phyloP scores from a whole-genome alignment of 2,797 vertebrate genomes.

The Xenentodon cancila region DNA sequence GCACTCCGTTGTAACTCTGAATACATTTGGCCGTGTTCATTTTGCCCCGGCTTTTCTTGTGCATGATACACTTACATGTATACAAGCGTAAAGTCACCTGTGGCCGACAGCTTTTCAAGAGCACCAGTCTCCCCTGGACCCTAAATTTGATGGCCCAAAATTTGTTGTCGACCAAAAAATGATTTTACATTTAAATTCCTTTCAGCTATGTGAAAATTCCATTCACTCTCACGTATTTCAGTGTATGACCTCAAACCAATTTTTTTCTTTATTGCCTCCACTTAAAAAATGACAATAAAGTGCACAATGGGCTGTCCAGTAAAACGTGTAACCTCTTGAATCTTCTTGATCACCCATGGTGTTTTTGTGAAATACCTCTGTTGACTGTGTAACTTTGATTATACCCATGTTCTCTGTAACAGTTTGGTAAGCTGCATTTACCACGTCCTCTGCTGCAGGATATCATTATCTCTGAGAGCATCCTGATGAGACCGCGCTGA shows the following conservation, averaged over 20 bases:
- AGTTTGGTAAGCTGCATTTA: conserved; percentile 50
- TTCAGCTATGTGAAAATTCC: conserved; percentile 46
- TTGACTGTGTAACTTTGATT: conserved; percentile 55
- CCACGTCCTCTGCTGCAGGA: conserved; percentile 40
- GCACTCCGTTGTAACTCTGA: conserved; percentile 2
- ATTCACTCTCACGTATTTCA: conserved; percentile 26
- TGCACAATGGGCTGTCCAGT: conserved; percentile 12
- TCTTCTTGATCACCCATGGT: conserved; percentile 40
- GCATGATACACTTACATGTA: not conserved
- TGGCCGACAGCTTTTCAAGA: conserved; percentile 10
- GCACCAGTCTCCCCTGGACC: conserved; percentile 26
- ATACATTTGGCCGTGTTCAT: not conserved
- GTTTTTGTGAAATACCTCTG: conserved; percentile 58
- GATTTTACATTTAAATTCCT: conserved; percentile 60
- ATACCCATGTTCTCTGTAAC: conserved; percentile 42
- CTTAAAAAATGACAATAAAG: conserved; percentile 23
- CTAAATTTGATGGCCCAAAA: conserved; percentile 30
- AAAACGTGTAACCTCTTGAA: conserved; percentile 52
- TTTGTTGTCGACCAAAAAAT: conserved; percentile 67
- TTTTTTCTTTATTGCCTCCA: conserved; percentile 9
- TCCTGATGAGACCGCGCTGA: conserved; percentile 26
- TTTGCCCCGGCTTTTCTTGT: not conserved
- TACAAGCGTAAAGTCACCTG: not conserved
- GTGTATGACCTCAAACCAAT: conserved; percentile 35
- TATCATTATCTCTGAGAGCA: conserved; percentile 42